Conservation (phyloP, 2,113 vertebrate species). For the Pygathrix nemaeus region DNA sequence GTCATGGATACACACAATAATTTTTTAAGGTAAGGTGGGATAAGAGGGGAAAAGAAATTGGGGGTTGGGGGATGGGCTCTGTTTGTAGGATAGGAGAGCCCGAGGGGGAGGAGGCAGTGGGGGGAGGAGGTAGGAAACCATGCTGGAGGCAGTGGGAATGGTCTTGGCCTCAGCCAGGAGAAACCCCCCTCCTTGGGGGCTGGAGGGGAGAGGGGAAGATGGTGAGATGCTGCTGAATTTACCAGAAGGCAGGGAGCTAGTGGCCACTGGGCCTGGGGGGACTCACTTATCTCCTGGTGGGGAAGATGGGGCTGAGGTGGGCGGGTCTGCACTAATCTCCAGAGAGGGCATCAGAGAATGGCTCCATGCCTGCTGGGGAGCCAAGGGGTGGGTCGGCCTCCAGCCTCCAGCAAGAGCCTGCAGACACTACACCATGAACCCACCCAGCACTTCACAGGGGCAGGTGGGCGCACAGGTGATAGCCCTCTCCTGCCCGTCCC, state of each 20-base stretch:
- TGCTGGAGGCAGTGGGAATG: not conserved
- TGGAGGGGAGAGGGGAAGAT: not conserved
- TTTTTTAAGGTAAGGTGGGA: not conserved
- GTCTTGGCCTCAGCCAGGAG: not conserved
- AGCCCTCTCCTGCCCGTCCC: not conserved
- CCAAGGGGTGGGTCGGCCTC: not conserved
- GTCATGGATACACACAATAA: not conserved
- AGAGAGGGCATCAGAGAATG: not conserved
- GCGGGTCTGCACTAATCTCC: not conserved
- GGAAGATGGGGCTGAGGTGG: not conserved
- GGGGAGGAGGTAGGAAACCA: not conserved
- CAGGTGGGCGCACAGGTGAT: not conserved
- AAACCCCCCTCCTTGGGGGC: not conserved
- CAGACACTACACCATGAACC: not conserved
- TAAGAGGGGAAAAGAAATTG: not conserved
- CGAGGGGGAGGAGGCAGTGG: not conserved
- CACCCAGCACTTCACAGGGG: not conserved
- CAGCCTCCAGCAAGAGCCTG: not conserved
- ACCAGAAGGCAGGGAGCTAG: not conserved
- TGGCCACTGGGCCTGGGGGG: not conserved
- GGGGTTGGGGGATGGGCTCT: not conserved
- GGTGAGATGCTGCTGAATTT: not conserved
- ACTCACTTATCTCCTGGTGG: not conserved
- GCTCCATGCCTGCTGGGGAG: not conserved
- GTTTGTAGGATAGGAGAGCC: not conserved